phyloP scores from a whole-genome alignment of 2,888 invertebrate species.

The Anarsia innoxiella region DNA sequence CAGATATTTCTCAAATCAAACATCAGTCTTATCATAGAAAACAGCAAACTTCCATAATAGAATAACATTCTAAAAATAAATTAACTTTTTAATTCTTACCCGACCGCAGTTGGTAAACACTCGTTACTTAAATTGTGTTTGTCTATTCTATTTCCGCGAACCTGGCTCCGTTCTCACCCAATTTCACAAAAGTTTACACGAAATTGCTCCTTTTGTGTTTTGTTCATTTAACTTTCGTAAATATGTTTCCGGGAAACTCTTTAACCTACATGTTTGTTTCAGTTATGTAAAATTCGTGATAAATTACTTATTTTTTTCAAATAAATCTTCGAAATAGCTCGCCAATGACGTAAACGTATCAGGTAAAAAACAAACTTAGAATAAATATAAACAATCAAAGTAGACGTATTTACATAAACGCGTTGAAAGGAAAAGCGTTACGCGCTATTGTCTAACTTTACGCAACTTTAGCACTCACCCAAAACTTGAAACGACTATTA shows the following conservation, averaged over 20 bases:
- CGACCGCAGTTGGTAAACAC: slow-evolving; percentile 39
- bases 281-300: too few species aligned
- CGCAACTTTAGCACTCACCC: slow-evolving; percentile 31
- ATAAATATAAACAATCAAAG: too few species aligned
- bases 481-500: slow-evolving; percentile 52
- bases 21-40: too few species aligned
- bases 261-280: too few species aligned
- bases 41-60: slow-evolving; percentile 20
- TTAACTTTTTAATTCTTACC: slow-evolving; percentile 45
- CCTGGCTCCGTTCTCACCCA: slow-evolving; percentile 16
- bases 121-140: slow-evolving; percentile 55
- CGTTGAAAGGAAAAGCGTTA: slow-evolving; percentile 4
- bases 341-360: slow-evolving; percentile 28
- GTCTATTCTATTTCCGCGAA: slow-evolving; percentile 35
- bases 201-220: slow-evolving; percentile 4
- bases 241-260: too few species aligned
- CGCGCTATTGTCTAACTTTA: slow-evolving; percentile 44
- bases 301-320: too few species aligned
- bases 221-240: slow-evolving; percentile 1
- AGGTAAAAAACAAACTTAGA: too few species aligned
- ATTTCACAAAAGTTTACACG: slow-evolving; percentile 2
- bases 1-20: too few species aligned
- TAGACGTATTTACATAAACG: slow-evolving; percentile 1
- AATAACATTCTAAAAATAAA: slow-evolving; percentile 30
- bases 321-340: too few species aligned